Percentiles rank a stretch among this genome's conserved stretches.
Conservation (phyloP, 2,888 invertebrate species). For the Drosophila merina region DNA sequence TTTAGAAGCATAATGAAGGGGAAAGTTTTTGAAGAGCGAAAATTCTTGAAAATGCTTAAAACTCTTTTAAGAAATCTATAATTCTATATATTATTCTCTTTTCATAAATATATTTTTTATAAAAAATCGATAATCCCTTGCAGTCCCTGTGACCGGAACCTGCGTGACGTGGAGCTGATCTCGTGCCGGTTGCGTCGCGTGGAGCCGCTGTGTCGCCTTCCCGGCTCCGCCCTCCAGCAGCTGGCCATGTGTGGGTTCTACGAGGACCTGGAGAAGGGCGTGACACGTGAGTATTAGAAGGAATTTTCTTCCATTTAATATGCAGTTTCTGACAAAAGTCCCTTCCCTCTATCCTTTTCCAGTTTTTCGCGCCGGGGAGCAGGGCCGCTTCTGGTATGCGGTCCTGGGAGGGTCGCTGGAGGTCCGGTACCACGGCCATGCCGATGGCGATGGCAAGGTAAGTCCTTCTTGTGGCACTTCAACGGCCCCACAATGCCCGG, state of each 20-base stretch:
- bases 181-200: conserved; percentile 87
- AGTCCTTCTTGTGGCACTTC: conserved; percentile 57
- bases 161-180: conserved; percentile 90
- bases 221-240: conserved; percentile 89
- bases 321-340: conserved; percentile 5
- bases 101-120: no score
- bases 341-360: not conserved
- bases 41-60: not conserved
- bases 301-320: conserved; percentile 1
- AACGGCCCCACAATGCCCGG: conserved; percentile 10
- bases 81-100: no score
- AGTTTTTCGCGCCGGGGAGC: conserved; percentile 92
- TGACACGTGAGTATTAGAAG: conserved; percentile 87
- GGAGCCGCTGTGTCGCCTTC: conserved; percentile 87
- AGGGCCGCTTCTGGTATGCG: conserved; percentile 91
- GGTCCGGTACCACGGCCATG: conserved; percentile 86
- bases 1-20: not conserved
- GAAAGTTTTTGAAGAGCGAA: not conserved
- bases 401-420: conserved; percentile 89
- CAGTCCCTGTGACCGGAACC: conserved; percentile 90
- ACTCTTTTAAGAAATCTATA: not conserved
- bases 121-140: conserved; percentile 12
- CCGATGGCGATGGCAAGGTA: conserved; percentile 87
- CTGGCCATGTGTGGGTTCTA: conserved; percentile 90
- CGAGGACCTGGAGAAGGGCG: conserved; percentile 91